Evolutionary conservation across 2,888 invertebrate species (phyloP).

Genomic region (Hyles lineata): DNA sequence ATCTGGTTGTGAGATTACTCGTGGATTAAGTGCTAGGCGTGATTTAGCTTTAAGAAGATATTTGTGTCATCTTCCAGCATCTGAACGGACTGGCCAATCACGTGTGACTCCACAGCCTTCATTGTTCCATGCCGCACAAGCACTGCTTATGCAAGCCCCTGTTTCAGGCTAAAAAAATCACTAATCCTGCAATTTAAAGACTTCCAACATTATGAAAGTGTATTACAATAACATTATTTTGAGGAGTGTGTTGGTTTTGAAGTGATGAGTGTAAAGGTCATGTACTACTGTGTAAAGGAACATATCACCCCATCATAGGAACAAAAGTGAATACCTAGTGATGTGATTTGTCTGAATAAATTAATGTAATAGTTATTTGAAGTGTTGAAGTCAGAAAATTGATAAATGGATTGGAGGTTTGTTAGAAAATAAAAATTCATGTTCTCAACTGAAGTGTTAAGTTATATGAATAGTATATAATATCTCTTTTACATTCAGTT

Average conservation of each 20-base stretch:
- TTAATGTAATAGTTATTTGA: not conserved
- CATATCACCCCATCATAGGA: not conserved
- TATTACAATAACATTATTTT: not conserved
- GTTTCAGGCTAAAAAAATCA: constrained; percentile 67
- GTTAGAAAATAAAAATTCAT: not conserved
- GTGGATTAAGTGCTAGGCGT: constrained; percentile 91
- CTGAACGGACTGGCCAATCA: constrained; percentile 84
- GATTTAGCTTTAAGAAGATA: constrained; percentile 90
- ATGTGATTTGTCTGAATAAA: not conserved
- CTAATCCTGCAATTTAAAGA: not conserved
- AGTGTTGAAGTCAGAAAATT: not conserved
- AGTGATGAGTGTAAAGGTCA: constrained; percentile 5
- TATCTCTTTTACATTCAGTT: not conserved
- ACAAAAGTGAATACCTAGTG: constrained; percentile 13
- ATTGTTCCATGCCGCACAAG: constrained; percentile 83
- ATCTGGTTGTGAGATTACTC: constrained; percentile 90
- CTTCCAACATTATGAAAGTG: not conserved
- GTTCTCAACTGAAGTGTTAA: not conserved
- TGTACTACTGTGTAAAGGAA: not conserved
- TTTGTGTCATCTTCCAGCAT: constrained; percentile 88
- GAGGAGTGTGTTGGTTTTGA: constrained; percentile 1
- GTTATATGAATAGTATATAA: not conserved
- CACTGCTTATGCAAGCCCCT: constrained; percentile 78
- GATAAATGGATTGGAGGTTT: not conserved
- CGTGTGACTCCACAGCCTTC: constrained; percentile 75